phyloP scores from a whole-genome alignment of 1,140 invertebrate species.

The Drosophila ercepeae region DNA sequence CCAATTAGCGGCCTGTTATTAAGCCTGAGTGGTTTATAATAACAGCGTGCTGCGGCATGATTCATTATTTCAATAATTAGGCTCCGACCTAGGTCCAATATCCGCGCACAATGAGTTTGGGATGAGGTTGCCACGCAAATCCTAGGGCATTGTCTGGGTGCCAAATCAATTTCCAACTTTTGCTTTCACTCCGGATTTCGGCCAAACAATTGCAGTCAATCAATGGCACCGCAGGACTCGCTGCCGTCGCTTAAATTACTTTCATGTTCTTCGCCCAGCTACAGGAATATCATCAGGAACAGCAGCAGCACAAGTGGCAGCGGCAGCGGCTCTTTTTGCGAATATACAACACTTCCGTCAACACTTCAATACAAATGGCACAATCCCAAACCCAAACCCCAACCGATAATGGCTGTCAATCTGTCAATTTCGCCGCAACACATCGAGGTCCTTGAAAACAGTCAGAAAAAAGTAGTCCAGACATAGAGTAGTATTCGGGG shows the following conservation, averaged over 20 bases:
- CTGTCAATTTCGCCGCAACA: constrained; percentile 60
- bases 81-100: constrained; percentile 12
- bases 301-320: too few relatives aligned
- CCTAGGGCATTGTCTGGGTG: constrained; percentile 20
- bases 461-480: background rate
- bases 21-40: constrained; percentile 81
- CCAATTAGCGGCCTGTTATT: constrained; percentile 78
- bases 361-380: constrained; percentile 69
- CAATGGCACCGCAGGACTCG: constrained; percentile 25
- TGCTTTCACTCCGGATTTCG: constrained; percentile 50
- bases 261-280: constrained; percentile 60
- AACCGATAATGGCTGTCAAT: constrained; percentile 74
- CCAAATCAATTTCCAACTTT: constrained; percentile 54
- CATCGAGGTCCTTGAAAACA: background rate
- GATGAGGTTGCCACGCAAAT: background rate
- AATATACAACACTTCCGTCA: constrained; percentile 76
- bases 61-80: constrained; percentile 75
- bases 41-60: constrained; percentile 44
- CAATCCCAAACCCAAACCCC: constrained; percentile 14
- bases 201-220: constrained; percentile 66
- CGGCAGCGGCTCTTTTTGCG: constrained; percentile 62
- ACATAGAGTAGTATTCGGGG: too few relatives aligned
- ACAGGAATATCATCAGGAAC: constrained; percentile 17
- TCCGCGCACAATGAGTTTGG: constrained; percentile 5
- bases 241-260: constrained; percentile 67